Base-by-base conservation (phyloP, 2,888 invertebrate genomes). In the Clostera curtula region DNA sequence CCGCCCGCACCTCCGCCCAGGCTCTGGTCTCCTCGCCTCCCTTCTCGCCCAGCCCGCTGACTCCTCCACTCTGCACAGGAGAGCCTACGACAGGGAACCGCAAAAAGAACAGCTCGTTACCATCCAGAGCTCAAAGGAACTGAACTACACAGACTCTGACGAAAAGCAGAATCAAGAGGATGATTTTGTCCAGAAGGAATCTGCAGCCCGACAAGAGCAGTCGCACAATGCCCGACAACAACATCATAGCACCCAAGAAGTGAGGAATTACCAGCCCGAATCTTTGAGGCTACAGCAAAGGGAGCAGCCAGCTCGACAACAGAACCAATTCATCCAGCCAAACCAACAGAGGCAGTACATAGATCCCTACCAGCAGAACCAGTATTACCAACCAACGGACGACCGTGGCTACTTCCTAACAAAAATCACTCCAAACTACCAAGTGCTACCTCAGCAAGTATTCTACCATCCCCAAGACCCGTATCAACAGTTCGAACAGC, bases 1-100 rank as follows among this genome's bases (percentile, higher is more conserved):
- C 72, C 70, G 70, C 40, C 84, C 37, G 16, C 63, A 50, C 38
- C 69, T 64, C 24, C 59, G 54, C 19, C 67, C 62, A 39, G 70
- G 62, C 51, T 57, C 64, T 42, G 62, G 56, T 12, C 58, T 65
- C 24, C 54, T 60, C 13, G 49, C 61, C 16, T 49, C 59, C 1
- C 43, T 56, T 9, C 43, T 49, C 24, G 56, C 59, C 25, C 40
- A 56, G 5, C 49, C 58, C 8, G 50, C 63, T 14, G 61, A 59
- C 26, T 69, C 66, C 37, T 55, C 59, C 27, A 50, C 66, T 2
- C 64, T 75, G 8, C 75, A 71, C 38, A 65, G 83, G 23, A 63
- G 83, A 10, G 79, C 74, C 1, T 73, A 80, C 45, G 34, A 59
- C 35, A 60, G 61, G 44, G 36, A 49, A 3, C 47, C 64, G 1